Conservation (phyloP, 2,113 vertebrate genomes). For the Crotophaga sulcirostris region DNA sequence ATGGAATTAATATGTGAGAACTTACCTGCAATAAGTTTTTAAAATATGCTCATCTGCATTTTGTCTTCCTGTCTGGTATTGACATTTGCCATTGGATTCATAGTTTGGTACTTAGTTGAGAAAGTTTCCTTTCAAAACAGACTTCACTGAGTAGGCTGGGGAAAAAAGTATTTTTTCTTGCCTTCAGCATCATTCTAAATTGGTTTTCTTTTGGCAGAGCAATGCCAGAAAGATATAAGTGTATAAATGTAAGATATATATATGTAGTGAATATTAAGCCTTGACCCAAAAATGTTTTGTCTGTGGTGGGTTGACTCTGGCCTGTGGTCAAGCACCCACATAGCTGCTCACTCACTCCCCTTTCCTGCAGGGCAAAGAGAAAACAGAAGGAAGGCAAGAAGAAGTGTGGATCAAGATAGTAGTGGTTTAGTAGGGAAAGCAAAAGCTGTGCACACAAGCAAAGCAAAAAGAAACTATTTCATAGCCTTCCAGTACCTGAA, state of each 20-base stretch:
- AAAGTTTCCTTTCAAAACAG: neutral
- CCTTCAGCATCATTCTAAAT: neutral
- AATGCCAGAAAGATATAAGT: neutral
- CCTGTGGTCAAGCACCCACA: neutral
- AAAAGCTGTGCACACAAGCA: neutral
- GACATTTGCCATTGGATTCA: neutral
- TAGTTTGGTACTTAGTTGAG: neutral
- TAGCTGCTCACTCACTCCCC: accelerated
- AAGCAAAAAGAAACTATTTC: neutral
- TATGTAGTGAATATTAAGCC: neutral
- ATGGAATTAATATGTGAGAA: neutral
- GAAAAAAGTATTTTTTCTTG: neutral
- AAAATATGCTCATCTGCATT: neutral
- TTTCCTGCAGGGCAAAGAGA: neutral
- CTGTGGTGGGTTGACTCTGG: neutral
- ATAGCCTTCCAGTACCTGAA: too few relatives aligned
- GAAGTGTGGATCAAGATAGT: neutral
- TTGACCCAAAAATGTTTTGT: neutral
- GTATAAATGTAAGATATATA: too few relatives aligned
- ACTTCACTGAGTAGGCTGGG: neutral
- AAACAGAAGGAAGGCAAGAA: neutral
- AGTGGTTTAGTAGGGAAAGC: neutral
- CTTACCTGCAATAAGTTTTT: neutral
- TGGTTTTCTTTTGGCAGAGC: neutral
- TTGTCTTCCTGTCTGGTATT: neutral